Base-by-base conservation (phyloP, 2,888 invertebrate genomes). In the Itoplectis maculator region DNA sequence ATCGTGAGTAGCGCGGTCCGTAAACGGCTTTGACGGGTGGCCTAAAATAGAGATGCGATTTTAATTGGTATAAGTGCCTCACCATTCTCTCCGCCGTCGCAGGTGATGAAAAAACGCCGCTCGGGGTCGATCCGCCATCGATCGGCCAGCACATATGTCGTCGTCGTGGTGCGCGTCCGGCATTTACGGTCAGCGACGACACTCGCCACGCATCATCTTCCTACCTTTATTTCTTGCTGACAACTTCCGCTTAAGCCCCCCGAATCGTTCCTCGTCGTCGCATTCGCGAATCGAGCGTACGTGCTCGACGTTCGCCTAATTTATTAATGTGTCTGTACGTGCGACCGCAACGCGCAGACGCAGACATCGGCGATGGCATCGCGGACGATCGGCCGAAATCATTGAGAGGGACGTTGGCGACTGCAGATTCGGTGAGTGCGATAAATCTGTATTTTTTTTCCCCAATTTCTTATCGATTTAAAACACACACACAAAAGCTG, bases 51-150 rank as follows among this genome's bases (percentile, higher is more conserved):
- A 88, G 86, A 85, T 87, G 84, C 86, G 82, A 87, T 88, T 88
- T 89, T 88, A 89, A 89, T 89, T 89, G 88, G 86, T 88, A 87
- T 87, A 87, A 88, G 85, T 85, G 85, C 68, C 77, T 40, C 56
- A 51, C 63, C 69, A 29, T n/a, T n/a, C n/a, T n/a, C n/a, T n/a
- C 20, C 7, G 59, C 29, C 47, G 72, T 13, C 4, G 49, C 13
- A 13, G 40, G 29, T n/a, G 42, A 51, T 0, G 59, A 72, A 75
- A 70, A 79, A 74, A 70, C 45, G 66, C 59, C 65, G 73, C 69
- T 76, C 73, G 65, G 35, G 42, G 63, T 15, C 72, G 72, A 81
- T 76, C 66, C 42, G 42, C 47, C 63, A 47, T 18, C 80, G 29
- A 81, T 76, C 66, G 29, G 42, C 47, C 63, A 47, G 18, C 80